These are phyloP conservation scores for Hemiscyllium ocellatum DNA, from an alignment of 2,113 vertebrate genomes.

Conservation along the genomic window DNA sequence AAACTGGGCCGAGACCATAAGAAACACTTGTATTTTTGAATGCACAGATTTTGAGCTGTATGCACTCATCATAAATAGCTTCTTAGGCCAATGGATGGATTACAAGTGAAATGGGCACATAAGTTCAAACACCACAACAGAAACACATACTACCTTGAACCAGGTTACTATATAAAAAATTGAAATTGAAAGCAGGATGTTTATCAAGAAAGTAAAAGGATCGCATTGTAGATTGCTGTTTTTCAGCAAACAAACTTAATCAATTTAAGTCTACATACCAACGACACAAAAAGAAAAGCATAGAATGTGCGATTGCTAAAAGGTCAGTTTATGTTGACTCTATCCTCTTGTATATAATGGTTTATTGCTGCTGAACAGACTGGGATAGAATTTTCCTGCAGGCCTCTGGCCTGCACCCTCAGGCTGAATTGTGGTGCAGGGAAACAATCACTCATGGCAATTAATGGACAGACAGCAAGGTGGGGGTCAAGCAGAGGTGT, in stretches of 20 bases:
- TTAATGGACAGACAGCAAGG: background rate
- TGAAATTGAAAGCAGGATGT: background rate
- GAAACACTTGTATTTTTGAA: background rate
- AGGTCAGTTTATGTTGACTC: background rate
- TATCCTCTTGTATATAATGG: background rate
- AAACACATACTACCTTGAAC: background rate
- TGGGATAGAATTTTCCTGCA: background rate
- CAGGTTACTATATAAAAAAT: background rate
- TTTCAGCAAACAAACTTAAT: background rate
- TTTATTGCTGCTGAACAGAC: background rate
- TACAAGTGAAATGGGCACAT: background rate
- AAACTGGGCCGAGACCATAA: background rate
- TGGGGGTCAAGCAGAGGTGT: background rate
- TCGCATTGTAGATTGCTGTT: background rate
- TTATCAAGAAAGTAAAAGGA: background rate
- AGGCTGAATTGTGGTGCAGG: background rate
- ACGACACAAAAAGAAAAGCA: background rate
- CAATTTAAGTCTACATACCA: background rate
- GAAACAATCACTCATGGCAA: background rate
- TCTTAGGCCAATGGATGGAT: background rate
- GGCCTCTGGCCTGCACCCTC: background rate
- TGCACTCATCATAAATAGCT: background rate
- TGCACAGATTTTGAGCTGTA: background rate
- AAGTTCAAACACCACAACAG: background rate
- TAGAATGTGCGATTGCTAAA: background rate